A percentile compares a stretch with the other conserved stretches of the same genome.
phyloP scores from a whole-genome alignment of 1,140 invertebrate species.

The Heliconius hewitsoni region DNA sequence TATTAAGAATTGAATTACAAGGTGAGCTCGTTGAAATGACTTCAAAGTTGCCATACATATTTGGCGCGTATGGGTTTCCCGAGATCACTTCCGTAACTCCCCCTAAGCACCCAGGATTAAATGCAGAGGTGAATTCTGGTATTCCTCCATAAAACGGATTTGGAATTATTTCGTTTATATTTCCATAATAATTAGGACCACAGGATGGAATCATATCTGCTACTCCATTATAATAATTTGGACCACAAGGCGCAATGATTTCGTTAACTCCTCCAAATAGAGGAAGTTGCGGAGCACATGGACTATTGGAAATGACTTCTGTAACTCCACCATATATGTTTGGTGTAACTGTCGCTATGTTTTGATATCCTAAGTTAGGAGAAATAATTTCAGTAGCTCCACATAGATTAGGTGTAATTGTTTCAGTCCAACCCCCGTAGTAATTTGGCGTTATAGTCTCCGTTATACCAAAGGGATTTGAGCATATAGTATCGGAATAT shows the following conservation, averaged over 20 bases:
- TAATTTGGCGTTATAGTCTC: conserved; percentile 35
- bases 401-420: conserved; percentile 29
- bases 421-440: conserved; percentile 40
- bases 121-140: conserved; percentile 36
- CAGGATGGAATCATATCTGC: conserved; percentile 22
- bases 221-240: conserved; percentile 22
- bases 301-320: conserved; percentile 27
- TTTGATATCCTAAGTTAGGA: conserved; percentile 21
- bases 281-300: conserved; percentile 18
- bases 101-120: conserved; percentile 16
- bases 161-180: conserved; percentile 10
- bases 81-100: conserved; percentile 29
- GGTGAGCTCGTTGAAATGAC: conserved; percentile 10
- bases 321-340: conserved; percentile 33
- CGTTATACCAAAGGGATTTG: conserved; percentile 22
- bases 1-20: conserved; percentile 10
- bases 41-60: conserved; percentile 21
- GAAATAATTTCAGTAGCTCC: conserved; percentile 39
- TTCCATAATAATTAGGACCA: conserved; percentile 15
- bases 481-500: conserved; percentile 27
- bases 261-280: conserved; percentile 22
- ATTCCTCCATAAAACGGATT: conserved; percentile 29
- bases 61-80: conserved; percentile 24
- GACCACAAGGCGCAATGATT: neutral
- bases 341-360: conserved; percentile 20